Base-by-base conservation (phyloP, 1,140 invertebrate species). In the Saccostrea cuccullata region DNA sequence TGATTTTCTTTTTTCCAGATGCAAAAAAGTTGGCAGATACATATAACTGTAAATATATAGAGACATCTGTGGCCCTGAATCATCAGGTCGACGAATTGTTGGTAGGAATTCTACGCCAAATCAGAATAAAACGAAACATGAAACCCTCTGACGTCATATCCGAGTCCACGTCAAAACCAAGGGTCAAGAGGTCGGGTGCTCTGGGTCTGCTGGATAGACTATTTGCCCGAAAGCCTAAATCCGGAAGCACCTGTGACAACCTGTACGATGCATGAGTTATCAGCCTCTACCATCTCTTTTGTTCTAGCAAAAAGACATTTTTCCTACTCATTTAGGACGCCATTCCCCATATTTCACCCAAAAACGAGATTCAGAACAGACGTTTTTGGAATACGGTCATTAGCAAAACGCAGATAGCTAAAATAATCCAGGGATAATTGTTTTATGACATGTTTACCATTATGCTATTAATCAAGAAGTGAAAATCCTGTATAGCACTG, bases 81-180 rank as follows among this genome's bases (percentile, higher is more conserved):
- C 97, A 97, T 91, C 97, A 97, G 91, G 97, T 98, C 2, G 97
- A 98, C 91, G 97, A 98, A 90, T 95, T 98, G 0, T 94, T 98
- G 11, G 97, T 97, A 1, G 97, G 97, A 0, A 96, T 97, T 89
- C 95, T 97, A 55, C 95, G 95, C 40, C 96, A 96, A 91, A 96
- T 96, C 17, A 84, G 87, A n/a, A 86, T 90, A 12, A 88, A 90
- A 82, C 85, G 67, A 23, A 83, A 90, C 30, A 77, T 30, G 70
- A 77, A 77, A 77, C 26, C 70, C 12, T 40, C 87, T 30, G 82
- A 89, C 15, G 40, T 60, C 9, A 67, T 12, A 55, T 47, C 83
- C 8, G 87, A 23, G 20, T 30, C 40, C 30, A 47, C n/a, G 15
- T 30, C 36, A n/a, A 89, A 89, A 36, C 85, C 36, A 70, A 89